These are phyloP conservation scores for Mesorhabditis spiculigera DNA, from an alignment of 2,888 invertebrate genomes.

Conservation along the genomic window DNA sequence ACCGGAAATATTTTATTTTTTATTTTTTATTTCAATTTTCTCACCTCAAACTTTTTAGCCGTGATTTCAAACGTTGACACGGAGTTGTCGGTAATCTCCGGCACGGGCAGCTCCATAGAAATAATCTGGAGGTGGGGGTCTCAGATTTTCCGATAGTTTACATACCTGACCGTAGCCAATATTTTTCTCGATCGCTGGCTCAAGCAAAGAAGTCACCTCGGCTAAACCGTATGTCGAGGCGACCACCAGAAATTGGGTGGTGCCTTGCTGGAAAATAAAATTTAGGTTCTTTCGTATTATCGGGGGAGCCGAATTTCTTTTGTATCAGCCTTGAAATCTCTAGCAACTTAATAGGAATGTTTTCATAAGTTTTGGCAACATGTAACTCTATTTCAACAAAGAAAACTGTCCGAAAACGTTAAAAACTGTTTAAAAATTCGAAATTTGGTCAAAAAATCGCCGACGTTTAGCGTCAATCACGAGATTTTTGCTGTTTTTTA, in stretches of 20 bases:
- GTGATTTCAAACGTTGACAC: not conserved
- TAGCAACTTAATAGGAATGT: no score
- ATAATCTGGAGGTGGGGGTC: constrained; percentile 33
- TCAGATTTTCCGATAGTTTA: no score
- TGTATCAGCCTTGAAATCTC: no score
- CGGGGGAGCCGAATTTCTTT: no score
- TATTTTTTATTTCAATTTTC: not conserved
- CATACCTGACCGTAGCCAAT: constrained; percentile 55
- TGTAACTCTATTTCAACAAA: no score
- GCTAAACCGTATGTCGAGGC: constrained; percentile 39
- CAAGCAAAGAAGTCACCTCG: constrained; percentile 19
- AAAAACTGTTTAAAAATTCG: no score
- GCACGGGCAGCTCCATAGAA: constrained; percentile 26
- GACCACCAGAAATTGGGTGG: constrained; percentile 59
- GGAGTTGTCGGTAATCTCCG: constrained; percentile 3
- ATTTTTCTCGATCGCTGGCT: constrained; percentile 50
- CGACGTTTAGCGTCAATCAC: no score
- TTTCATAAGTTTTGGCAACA: no score
- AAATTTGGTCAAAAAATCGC: no score
- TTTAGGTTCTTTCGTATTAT: not conserved
- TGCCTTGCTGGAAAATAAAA: constrained; percentile 59
- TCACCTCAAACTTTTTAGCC: not conserved
- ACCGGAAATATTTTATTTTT: constrained; percentile 61
- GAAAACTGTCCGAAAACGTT: constrained; percentile 14
- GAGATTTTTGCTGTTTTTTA: no score